phyloP scores from a whole-genome alignment of 2,888 invertebrate genomes.

The Tipula helvola region DNA sequence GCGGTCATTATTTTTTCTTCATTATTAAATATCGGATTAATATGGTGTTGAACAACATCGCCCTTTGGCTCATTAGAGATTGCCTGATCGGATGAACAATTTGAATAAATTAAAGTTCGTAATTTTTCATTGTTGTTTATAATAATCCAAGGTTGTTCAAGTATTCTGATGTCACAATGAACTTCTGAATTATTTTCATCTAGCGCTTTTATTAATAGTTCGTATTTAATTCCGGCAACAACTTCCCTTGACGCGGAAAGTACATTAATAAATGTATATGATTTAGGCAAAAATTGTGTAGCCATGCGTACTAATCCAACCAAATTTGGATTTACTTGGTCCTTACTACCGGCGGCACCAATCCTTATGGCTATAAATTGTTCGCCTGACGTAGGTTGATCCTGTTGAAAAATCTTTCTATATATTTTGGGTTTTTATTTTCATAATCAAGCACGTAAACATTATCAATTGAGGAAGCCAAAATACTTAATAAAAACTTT shows the following conservation, averaged over 20 bases:
- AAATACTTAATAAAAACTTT: background rate
- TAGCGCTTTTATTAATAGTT: slow-evolving; percentile 28
- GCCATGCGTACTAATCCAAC: slow-evolving; percentile 33
- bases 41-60: slow-evolving; percentile 22
- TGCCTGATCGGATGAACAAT: slow-evolving; percentile 40
- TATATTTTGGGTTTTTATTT: background rate
- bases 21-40: slow-evolving; percentile 30
- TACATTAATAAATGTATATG: slow-evolving; percentile 30
- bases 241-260: slow-evolving; percentile 33
- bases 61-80: background rate
- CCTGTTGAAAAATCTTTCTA: background rate
- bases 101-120: slow-evolving; percentile 48
- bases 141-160: slow-evolving; percentile 53
- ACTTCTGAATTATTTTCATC: slow-evolving; percentile 28
- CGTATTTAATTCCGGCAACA: slow-evolving; percentile 31
- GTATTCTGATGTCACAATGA: slow-evolving; percentile 46
- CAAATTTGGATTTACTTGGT: slow-evolving; percentile 31
- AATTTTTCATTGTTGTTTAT: slow-evolving; percentile 43
- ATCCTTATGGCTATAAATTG: slow-evolving; percentile 5
- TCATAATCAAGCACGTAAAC: background rate
- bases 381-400: slow-evolving; percentile 9
- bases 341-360: slow-evolving; percentile 16
- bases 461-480: background rate
- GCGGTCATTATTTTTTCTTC: slow-evolving; percentile 27
- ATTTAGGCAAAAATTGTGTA: slow-evolving; percentile 29